These are phyloP conservation scores for Apeltes quadracus DNA, from an alignment of 2,113 vertebrate species.

Conservation along the genomic window DNA sequence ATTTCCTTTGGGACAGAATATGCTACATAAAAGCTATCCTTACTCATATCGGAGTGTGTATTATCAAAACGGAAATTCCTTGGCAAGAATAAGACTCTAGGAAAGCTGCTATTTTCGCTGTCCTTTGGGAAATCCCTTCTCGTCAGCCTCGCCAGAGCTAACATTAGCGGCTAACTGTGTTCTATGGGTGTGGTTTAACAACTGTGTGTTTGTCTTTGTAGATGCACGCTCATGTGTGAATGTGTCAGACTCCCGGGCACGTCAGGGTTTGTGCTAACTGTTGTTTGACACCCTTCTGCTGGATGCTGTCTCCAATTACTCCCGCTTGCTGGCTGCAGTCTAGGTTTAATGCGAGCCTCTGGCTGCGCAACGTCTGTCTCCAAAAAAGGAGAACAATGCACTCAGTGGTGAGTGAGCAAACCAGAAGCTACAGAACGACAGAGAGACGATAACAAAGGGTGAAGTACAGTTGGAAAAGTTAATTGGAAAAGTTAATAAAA, in stretches of 20 bases:
- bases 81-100: neutral
- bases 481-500: too few relatives aligned
- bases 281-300: constrained; percentile 42
- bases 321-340: constrained; percentile 21
- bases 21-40: neutral
- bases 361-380: constrained; percentile 18
- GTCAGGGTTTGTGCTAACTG: constrained; percentile 13
- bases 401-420: constrained; percentile 14
- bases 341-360: constrained; percentile 11
- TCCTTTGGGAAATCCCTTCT: constrained; percentile 10
- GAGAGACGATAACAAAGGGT: neutral
- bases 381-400: constrained; percentile 50
- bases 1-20: neutral
- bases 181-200: constrained; percentile 46
- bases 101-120: neutral
- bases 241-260: constrained; percentile 32
- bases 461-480: constrained; percentile 3
- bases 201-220: constrained; percentile 31
- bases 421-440: constrained; percentile 8
- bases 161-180: constrained; percentile 34
- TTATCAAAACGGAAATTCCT: constrained; percentile 1
- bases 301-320: constrained; percentile 51
- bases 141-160: constrained; percentile 11
- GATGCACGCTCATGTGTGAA: constrained; percentile 39
- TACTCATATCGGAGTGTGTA: neutral